These are phyloP conservation scores for Pachyrhynchus sulphureomaculatus DNA, from an alignment of 1,140 invertebrate species.

Conservation along the genomic window DNA sequence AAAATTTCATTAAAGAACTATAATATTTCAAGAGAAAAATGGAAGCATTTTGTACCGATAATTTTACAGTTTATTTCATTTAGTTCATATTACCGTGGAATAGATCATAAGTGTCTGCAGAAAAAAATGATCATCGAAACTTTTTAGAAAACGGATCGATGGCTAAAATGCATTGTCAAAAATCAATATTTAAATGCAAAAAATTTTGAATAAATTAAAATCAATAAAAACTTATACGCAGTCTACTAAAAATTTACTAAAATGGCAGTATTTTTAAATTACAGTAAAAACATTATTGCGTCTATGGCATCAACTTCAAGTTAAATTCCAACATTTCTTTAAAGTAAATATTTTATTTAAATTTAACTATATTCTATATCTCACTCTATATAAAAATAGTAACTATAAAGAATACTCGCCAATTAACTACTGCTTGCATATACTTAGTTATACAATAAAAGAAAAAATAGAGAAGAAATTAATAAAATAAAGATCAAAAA, in stretches of 20 bases:
- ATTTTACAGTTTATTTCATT: no score
- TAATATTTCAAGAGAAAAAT: no score
- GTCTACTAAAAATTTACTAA: background rate
- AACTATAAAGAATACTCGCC: conserved; percentile 14
- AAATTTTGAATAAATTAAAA: background rate
- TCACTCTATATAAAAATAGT: conserved; percentile 20
- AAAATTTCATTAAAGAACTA: no score
- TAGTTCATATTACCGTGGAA: no score
- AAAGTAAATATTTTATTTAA: background rate
- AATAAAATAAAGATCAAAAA: no score
- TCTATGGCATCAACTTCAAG: conserved; percentile 6
- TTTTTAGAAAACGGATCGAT: background rate
- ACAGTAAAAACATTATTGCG: background rate
- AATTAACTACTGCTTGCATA: background rate
- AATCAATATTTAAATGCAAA: background rate
- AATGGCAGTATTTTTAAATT: conserved; percentile 6
- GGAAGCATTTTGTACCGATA: no score
- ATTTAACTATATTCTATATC: background rate
- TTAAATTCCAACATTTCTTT: conserved; percentile 5
- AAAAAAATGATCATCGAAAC: background rate
- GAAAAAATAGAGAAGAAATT: no score
- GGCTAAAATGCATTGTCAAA: background rate
- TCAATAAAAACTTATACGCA: background rate
- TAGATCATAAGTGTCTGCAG: background rate
- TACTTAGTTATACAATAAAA: no score